Evolutionary conservation across 2,888 invertebrate species (phyloP).

Genomic region (Cosmia trapezina): DNA sequence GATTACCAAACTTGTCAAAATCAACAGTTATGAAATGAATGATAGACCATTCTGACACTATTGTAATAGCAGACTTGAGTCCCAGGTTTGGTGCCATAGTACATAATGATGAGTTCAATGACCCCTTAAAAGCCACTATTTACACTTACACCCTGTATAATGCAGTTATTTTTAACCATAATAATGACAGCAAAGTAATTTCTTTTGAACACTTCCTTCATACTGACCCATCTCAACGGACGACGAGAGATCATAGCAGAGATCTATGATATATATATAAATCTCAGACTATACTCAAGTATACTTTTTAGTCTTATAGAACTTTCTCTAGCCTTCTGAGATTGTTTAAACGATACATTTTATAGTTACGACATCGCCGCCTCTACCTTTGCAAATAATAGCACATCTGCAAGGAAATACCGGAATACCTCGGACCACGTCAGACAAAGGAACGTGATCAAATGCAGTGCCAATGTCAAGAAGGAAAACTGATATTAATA

Average conservation of each 20-base stretch:
- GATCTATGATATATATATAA: neutral
- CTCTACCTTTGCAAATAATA: constrained; percentile 14
- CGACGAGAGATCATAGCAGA: neutral
- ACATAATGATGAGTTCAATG: too few species aligned
- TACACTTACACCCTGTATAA: too few species aligned
- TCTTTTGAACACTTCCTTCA: neutral
- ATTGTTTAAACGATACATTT: neutral
- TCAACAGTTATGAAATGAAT: too few species aligned
- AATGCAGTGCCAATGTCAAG: too few species aligned
- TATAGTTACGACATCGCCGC: neutral
- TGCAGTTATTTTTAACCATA: too few species aligned
- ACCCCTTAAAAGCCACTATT: too few species aligned
- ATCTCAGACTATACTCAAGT: neutral
- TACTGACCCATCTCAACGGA: neutral
- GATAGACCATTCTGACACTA: too few species aligned
- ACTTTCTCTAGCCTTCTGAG: neutral
- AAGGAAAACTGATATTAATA: too few species aligned
- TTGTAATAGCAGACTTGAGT: too few species aligned
- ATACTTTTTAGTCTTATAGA: neutral
- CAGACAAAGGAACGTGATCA: neutral
- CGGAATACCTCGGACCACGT: constrained; percentile 23
- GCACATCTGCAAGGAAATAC: constrained; percentile 35
- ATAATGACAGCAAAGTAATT: too few species aligned
- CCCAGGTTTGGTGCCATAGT: too few species aligned
- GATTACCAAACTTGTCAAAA: too few species aligned